Conservation (phyloP, 35 echinoderm and acorn worm genomes). For the Apostichopus japonicus region DNA sequence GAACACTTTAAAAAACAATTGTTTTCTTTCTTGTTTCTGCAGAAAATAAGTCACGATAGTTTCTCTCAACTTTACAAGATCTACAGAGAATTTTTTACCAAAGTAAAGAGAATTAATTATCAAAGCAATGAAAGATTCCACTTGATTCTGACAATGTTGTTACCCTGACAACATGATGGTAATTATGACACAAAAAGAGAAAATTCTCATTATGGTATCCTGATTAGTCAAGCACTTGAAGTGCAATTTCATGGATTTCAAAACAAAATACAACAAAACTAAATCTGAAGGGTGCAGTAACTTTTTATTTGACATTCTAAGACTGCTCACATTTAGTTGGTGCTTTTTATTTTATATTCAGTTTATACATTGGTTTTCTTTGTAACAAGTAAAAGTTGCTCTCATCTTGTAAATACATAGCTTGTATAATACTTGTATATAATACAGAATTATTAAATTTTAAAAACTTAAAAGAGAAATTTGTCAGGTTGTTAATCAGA, state of each 20-base stretch:
- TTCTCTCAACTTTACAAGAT: too few relatives aligned
- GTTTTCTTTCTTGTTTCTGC: too few relatives aligned
- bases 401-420: neutral
- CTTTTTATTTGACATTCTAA: neutral
- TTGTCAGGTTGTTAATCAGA: too few relatives aligned
- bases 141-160: too few relatives aligned
- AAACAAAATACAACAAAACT: neutral
- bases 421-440: neutral
- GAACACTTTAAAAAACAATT: too few relatives aligned
- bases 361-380: neutral
- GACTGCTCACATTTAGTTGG: neutral
- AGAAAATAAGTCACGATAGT: too few relatives aligned
- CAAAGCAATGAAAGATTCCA: too few relatives aligned
- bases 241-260: neutral
- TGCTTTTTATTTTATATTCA: neutral
- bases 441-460: neutral
- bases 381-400: neutral
- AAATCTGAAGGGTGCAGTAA: neutral
- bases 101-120: too few relatives aligned
- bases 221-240: neutral
- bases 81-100: too few relatives aligned
- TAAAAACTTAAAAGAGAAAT: too few relatives aligned
- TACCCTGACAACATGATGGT: too few relatives aligned
- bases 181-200: neutral
- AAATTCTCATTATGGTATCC: neutral